Conservation (phyloP, 2,888 invertebrate genomes). For the Neocrepidodera transversa region DNA sequence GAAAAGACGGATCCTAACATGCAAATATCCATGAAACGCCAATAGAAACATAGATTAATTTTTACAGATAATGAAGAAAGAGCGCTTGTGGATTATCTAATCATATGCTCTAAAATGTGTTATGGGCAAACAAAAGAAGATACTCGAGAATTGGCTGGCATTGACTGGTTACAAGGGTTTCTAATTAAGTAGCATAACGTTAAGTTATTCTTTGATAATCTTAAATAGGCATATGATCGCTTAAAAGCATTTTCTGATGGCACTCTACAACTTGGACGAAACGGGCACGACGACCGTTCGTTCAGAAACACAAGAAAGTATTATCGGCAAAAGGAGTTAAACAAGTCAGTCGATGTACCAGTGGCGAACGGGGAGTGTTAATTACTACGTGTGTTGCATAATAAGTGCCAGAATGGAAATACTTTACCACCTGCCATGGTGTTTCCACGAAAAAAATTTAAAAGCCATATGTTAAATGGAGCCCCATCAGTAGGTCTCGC, state of each 20-base stretch:
- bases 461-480: not conserved
- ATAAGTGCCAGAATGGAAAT: slow-evolving; percentile 3
- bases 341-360: slow-evolving; percentile 1
- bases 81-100: not conserved
- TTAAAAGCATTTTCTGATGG: not conserved
- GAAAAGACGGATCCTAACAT: not conserved
- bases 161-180: not conserved
- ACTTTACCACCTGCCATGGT: not conserved
- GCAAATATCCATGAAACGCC: not conserved
- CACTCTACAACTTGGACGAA: not conserved
- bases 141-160: not conserved
- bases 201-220: not conserved
- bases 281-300: no score
- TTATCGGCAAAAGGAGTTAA: slow-evolving; percentile 2
- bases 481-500: slow-evolving; percentile 44
- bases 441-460: slow-evolving; percentile 10
- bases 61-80: no score
- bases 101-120: slow-evolving; percentile 4
- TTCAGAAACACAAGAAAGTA: not conserved
- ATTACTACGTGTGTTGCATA: slow-evolving; percentile 4
- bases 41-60: not conserved
- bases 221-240: not conserved
- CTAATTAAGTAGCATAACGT: not conserved
- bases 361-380: slow-evolving; percentile 9
- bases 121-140: not conserved